Conservation (phyloP, 1,140 invertebrate genomes). For the Calephelis nemesis region DNA sequence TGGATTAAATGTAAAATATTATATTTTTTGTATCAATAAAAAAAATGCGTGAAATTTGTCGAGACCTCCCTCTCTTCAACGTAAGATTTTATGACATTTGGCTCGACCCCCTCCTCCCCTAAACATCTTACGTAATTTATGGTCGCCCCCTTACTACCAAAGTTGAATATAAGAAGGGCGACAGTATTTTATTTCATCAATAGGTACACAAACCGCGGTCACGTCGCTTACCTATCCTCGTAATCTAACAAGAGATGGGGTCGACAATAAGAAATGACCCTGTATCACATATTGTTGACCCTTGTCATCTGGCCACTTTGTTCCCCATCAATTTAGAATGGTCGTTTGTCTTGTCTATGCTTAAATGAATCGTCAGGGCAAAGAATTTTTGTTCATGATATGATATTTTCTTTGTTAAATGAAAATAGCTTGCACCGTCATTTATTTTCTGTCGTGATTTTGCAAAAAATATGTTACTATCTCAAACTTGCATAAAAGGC, state of each 20-base stretch:
- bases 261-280: constrained; percentile 11
- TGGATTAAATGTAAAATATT: too few relatives aligned
- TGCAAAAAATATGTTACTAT: not conserved
- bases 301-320: constrained; percentile 9
- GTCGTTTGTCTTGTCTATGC: constrained; percentile 13
- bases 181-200: not conserved
- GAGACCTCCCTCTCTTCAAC: too few relatives aligned
- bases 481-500: too few relatives aligned
- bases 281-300: constrained; percentile 15
- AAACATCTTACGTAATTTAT: too few relatives aligned
- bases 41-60: too few relatives aligned
- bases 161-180: not conserved
- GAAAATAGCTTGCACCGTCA: constrained; percentile 4
- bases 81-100: too few relatives aligned
- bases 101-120: too few relatives aligned
- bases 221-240: not conserved
- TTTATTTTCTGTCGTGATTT: constrained; percentile 4
- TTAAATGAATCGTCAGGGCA: not conserved
- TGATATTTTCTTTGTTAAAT: constrained; percentile 11
- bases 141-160: too few relatives aligned
- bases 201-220: not conserved
- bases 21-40: too few relatives aligned
- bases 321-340: constrained; percentile 12
- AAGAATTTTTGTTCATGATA: constrained; percentile 10
- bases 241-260: constrained; percentile 1